A percentile compares a stretch with the other conserved stretches of the same genome.
Conservation (phyloP, 1,140 invertebrate species). For the Penaeus japonicus region DNA sequence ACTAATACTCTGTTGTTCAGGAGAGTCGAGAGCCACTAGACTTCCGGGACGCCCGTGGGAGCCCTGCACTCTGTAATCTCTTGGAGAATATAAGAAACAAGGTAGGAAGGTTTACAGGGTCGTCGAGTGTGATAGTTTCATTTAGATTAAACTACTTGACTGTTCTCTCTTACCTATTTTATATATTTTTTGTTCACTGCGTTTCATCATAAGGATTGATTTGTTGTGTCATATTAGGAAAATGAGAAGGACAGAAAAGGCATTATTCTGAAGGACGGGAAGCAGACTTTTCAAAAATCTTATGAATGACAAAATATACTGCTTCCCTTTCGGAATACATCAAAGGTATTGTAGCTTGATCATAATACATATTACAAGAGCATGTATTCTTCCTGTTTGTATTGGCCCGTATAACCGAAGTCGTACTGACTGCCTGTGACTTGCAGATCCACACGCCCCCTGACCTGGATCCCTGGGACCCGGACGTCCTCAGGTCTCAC, state of each 20-base stretch:
- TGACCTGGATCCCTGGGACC: slow-evolving; percentile 35
- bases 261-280: no score
- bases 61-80: slow-evolving; percentile 8
- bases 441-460: slow-evolving; percentile 8
- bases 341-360: no score
- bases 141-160: neutral
- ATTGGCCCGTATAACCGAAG: neutral
- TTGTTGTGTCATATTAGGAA: no score
- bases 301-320: no score
- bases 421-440: neutral
- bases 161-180: no score
- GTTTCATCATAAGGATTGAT: no score
- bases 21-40: slow-evolving; percentile 35
- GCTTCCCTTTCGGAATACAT: no score
- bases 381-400: neutral
- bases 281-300: no score
- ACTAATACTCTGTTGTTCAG: neutral
- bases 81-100: slow-evolving; percentile 36
- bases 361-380: no score
- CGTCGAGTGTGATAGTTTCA: neutral
- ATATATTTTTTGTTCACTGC: no score
- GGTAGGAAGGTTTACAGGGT: neutral
- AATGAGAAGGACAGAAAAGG: no score
- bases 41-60: slow-evolving; percentile 29
- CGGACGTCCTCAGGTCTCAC: slow-evolving; percentile 2